These are phyloP conservation scores for Cenopis cana DNA, from an alignment of 2,888 invertebrate genomes.

Conservation along the genomic window DNA sequence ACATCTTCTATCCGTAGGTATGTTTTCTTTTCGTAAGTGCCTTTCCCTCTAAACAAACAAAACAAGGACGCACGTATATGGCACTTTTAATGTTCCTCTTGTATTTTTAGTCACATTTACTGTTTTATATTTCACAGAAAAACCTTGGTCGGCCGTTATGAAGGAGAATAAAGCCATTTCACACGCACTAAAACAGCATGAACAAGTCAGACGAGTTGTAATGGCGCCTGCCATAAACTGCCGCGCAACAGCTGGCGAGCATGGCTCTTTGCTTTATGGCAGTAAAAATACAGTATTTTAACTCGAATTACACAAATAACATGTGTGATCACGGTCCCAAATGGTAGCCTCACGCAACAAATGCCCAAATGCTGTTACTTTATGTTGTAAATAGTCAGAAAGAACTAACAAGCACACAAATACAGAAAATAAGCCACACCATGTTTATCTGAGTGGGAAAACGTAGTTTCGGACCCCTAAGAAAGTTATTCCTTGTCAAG, in stretches of 20 bases:
- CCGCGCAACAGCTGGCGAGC: constrained; percentile 30
- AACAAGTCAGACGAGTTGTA: constrained; percentile 8
- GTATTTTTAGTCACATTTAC: not conserved
- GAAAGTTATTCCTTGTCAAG: too few relatives aligned
- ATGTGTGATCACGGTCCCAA: not conserved
- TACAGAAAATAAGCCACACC: too few relatives aligned
- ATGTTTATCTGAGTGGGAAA: too few relatives aligned
- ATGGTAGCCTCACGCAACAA: not conserved
- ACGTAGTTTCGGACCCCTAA: too few relatives aligned
- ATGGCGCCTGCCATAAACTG: constrained; percentile 12
- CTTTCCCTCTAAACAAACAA: too few relatives aligned
- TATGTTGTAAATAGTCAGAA: not conserved
- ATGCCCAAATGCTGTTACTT: not conserved
- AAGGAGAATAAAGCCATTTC: constrained; percentile 25
- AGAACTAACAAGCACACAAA: too few relatives aligned
- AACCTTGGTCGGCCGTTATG: constrained; percentile 4
- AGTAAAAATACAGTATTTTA: constrained; percentile 3
- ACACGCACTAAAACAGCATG: constrained; percentile 23
- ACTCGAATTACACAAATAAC: not conserved
- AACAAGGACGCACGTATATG: too few relatives aligned
- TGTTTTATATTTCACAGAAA: constrained; percentile 11
- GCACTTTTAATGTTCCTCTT: not conserved
- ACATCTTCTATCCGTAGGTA: too few relatives aligned
- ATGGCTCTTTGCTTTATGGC: not conserved
- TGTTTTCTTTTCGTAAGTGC: too few relatives aligned